Evolutionary conservation across 2,888 invertebrate genomes (phyloP).

Genomic region (Andrena praecox): DNA sequence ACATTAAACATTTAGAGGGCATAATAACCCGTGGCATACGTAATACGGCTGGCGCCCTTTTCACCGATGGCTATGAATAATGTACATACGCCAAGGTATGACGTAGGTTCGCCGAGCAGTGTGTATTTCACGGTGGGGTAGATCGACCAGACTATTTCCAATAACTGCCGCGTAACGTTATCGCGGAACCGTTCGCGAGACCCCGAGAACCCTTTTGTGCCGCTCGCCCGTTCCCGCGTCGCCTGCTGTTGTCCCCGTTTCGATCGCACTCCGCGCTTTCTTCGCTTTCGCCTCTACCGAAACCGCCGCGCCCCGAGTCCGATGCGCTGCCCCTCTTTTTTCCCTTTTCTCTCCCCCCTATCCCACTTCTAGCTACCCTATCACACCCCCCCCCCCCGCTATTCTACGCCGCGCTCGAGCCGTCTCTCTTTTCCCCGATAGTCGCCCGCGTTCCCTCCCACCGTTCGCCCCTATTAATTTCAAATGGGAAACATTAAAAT

Average conservation of each 20-base stretch:
- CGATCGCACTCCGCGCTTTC: neutral
- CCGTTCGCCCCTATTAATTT: conserved; percentile 17
- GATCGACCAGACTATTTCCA: conserved; percentile 76
- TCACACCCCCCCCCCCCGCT: neutral
- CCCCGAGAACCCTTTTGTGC: conserved; percentile 57
- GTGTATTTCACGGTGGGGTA: conserved; percentile 76
- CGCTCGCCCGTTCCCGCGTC: neutral
- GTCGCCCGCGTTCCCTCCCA: neutral
- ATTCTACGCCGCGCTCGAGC: neutral
- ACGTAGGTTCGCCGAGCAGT: conserved; percentile 77
- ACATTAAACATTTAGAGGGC: conserved; percentile 85
- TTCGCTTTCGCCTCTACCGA: conserved; percentile 21
- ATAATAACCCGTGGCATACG: conserved; percentile 85
- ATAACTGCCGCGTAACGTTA: conserved; percentile 70
- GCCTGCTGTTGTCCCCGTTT: neutral
- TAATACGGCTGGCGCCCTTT: conserved; percentile 83
- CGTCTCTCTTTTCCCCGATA: neutral
- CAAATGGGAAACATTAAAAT: conserved; percentile 40
- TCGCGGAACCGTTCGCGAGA: conserved; percentile 62
- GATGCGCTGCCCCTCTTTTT: neutral
- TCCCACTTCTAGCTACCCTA: too few relatives aligned
- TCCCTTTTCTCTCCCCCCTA: too few relatives aligned
- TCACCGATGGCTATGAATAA: conserved; percentile 84
- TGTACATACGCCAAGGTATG: conserved; percentile 82
- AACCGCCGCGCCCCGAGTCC: conserved; percentile 8